Conservation (phyloP, 2,797 vertebrate genomes). For the Cichlasoma orientale region DNA sequence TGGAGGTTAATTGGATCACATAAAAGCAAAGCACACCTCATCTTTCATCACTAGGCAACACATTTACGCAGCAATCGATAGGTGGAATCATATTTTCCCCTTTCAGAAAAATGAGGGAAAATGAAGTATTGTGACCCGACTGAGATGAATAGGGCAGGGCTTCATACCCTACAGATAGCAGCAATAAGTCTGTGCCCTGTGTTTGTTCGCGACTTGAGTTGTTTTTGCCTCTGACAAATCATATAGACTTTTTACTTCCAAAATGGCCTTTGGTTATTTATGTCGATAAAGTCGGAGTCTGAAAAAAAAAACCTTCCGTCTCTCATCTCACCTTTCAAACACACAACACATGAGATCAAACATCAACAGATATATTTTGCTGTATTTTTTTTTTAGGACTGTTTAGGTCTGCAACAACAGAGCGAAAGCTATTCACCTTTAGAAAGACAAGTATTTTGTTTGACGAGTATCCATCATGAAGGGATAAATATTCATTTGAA, state of each 20-base stretch:
- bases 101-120: constrained; percentile 76
- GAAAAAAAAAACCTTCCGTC: constrained; percentile 30
- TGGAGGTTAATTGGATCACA: constrained; percentile 78
- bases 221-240: constrained; percentile 54
- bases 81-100: constrained; percentile 76
- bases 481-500: not conserved
- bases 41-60: constrained; percentile 78
- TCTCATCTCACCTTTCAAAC: constrained; percentile 33
- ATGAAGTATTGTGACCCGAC: constrained; percentile 65
- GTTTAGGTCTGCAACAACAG: not conserved
- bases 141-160: constrained; percentile 58
- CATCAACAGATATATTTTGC: constrained; percentile 5
- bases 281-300: constrained; percentile 46
- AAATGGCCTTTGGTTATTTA: constrained; percentile 47
- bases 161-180: constrained; percentile 53
- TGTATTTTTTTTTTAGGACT: not conserved
- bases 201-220: constrained; percentile 46
- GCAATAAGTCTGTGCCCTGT: constrained; percentile 36
- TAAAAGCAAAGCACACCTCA: constrained; percentile 72
- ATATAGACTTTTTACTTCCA: constrained; percentile 26
- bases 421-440: not conserved
- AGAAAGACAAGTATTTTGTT: not conserved
- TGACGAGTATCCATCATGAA: not conserved
- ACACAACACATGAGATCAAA: not conserved
- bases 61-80: constrained; percentile 77